These are phyloP conservation scores for Cheilosia scutellata DNA, from an alignment of 2,888 invertebrate species.

Conservation along the genomic window DNA sequence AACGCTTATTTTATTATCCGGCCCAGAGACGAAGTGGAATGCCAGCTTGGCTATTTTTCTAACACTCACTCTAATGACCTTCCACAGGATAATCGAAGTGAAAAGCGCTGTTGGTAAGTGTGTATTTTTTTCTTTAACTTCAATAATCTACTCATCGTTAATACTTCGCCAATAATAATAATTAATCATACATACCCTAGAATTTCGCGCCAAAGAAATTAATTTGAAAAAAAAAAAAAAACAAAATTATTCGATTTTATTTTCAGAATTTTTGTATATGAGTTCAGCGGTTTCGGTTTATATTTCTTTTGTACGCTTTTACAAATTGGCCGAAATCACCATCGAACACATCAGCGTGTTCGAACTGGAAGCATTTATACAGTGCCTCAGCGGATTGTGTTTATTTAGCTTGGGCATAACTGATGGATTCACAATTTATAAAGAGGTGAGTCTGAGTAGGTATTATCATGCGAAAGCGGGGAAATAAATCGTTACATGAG, in stretches of 20 bases:
- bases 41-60: slow-evolving; percentile 80
- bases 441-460: slow-evolving; percentile 80
- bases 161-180: not conserved
- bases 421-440: slow-evolving; percentile 82
- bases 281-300: slow-evolving; percentile 78
- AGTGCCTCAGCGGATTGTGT: slow-evolving; percentile 76
- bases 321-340: slow-evolving; percentile 80
- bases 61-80: slow-evolving; percentile 81
- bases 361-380: slow-evolving; percentile 81
- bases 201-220: not conserved
- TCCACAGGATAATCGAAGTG: slow-evolving; percentile 82
- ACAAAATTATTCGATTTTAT: slow-evolving; percentile 32
- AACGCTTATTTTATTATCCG: slow-evolving; percentile 75
- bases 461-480: slow-evolving; percentile 66
- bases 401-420: slow-evolving; percentile 78
- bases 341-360: slow-evolving; percentile 78
- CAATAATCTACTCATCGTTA: no score
- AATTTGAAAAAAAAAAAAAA: slow-evolving; percentile 1
- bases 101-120: slow-evolving; percentile 81
- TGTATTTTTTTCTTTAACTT: not conserved
- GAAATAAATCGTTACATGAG: not conserved
- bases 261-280: slow-evolving; percentile 80
- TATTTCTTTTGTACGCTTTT: slow-evolving; percentile 80
- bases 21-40: slow-evolving; percentile 80
- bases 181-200: not conserved